A percentile compares a stretch with the other conserved stretches of the same genome.
phyloP scores from a whole-genome alignment of 2,888 invertebrate species.

The Anorthoa munda region DNA sequence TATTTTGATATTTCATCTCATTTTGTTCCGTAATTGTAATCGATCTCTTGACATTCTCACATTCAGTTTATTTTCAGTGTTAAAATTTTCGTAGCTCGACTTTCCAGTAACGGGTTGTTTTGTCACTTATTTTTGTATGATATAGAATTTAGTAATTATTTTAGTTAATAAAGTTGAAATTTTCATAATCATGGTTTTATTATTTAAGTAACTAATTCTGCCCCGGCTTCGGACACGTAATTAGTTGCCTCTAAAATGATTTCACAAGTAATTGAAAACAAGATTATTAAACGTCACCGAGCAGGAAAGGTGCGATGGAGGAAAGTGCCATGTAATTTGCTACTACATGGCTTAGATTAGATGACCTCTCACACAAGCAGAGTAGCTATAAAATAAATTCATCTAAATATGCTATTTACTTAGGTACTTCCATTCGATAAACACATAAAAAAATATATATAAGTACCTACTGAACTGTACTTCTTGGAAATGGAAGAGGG shows the following conservation, averaged over 20 bases:
- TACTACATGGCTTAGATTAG: neutral
- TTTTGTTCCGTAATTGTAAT: constrained; percentile 35
- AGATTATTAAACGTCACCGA: neutral
- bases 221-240: neutral
- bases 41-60: constrained; percentile 57
- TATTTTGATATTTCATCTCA: constrained; percentile 48
- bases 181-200: constrained; percentile 65
- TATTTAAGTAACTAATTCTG: constrained; percentile 15
- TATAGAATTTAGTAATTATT: constrained; percentile 72
- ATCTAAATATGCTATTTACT: neutral
- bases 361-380: neutral
- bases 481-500: neutral
- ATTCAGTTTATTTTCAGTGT: constrained; percentile 27
- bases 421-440: neutral
- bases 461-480: neutral
- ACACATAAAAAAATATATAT: neutral
- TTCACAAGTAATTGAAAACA: neutral
- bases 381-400: neutral
- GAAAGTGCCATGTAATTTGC: neutral
- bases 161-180: constrained; percentile 82
- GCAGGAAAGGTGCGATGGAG: neutral
- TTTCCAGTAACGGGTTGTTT: constrained; percentile 70
- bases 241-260: neutral
- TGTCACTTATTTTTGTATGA: constrained; percentile 77
- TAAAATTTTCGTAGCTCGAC: constrained; percentile 29